Evolutionary conservation across 2,113 vertebrate species (phyloP).

Genomic region (human (Homo sapiens)): DNA sequence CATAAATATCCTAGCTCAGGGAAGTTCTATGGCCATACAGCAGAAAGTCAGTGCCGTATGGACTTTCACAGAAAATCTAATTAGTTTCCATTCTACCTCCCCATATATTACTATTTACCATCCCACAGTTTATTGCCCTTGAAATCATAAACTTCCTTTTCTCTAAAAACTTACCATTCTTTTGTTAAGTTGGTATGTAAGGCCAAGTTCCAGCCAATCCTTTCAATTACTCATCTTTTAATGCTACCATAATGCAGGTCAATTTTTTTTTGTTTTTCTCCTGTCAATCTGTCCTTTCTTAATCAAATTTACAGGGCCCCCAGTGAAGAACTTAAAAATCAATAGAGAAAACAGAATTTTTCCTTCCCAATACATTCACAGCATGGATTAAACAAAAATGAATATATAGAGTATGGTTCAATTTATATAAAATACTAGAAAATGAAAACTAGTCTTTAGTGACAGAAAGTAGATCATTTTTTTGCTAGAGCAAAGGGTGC

Average conservation of each 20-base stretch:
- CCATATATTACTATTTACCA: not conserved
- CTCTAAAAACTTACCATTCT: not conserved
- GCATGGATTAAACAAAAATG: not conserved
- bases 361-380: not conserved
- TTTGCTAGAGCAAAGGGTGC: not conserved
- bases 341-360: not conserved
- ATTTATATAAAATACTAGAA: not conserved
- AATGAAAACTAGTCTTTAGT: not conserved
- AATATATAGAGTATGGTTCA: not conserved
- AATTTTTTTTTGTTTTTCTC: not conserved
- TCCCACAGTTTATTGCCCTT: not conserved
- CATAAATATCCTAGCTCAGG: not conserved
- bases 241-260: not conserved
- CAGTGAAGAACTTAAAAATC: not conserved
- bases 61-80: not conserved
- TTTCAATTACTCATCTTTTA: not conserved
- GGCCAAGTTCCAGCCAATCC: not conserved
- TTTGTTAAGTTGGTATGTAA: not conserved
- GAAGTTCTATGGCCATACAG: not conserved
- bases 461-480: not conserved
- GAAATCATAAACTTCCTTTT: not conserved
- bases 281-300: not conserved
- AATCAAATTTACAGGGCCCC: not conserved
- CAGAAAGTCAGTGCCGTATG: not conserved
- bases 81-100: not conserved